Base-by-base conservation (phyloP, 2,888 invertebrate genomes). In the Embidobia sp. region DNA sequence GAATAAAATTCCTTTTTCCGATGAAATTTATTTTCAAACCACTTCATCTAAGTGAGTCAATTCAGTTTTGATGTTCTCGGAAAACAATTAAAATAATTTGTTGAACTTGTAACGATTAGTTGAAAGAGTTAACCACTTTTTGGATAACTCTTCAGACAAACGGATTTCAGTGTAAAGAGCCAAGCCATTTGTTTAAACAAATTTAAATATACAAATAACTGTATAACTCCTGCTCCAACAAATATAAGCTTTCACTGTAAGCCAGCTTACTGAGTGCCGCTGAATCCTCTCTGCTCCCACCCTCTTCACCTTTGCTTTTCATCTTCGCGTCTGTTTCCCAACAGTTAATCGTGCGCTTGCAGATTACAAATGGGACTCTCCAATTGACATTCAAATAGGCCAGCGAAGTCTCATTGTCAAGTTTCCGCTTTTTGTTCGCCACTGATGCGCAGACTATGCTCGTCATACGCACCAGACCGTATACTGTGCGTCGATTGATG, bases 221-320 rank as follows among this genome's bases (percentile, higher is more conserved):
- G 37, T 48, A 57, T 73, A 85, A 83, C 82, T 84, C 81, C 69
- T 57, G 55, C 85, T 84, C 83, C 81, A 82, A 82, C 81, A 85
- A 85, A 83, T 84, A 84, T 82, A 84, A 85, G 83, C 84, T 81
- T 82, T 82, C 80, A 77, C 78, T 79, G 80, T 81, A 83, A 84
- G 80, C 83, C 74, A 79, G 82, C 81, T 83, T 82, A 83, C 48
- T 33, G 37, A 59, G 69, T 42, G 64, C 37, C 44, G 64, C 37
- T 69, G 55, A 69, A 63, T 75, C 40, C 55, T 48, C 42, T 40
- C 15, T 35, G 16, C 42, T 59, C 49, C 53, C 22, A 44, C 37
- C 33, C 61, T 46, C 51, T 51, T 49, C 59, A 46, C 46, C 67
- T 57, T 46, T 51, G 57, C 42, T 49, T 73, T 73, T 73, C 61